Conservation (phyloP, 2,113 vertebrate species). For the Vulpes ferrilata region DNA sequence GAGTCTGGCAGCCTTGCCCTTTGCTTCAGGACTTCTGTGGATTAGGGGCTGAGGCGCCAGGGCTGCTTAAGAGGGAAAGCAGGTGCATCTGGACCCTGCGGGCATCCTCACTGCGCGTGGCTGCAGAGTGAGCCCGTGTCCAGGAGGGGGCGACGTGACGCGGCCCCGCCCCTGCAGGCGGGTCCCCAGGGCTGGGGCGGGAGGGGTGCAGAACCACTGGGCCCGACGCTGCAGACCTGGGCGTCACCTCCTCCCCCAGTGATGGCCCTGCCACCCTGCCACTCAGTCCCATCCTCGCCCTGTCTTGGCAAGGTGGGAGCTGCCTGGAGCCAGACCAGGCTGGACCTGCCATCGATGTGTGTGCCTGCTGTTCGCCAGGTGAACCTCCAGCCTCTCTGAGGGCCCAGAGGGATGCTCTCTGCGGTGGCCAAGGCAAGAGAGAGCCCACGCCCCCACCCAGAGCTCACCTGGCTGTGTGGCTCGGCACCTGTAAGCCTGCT, state of each 20-base stretch:
- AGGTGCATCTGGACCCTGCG: accelerated
- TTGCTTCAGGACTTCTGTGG: accelerated
- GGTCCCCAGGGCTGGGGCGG: background rate
- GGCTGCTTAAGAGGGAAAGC: background rate
- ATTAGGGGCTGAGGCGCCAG: background rate
- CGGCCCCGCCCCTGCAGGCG: accelerated
- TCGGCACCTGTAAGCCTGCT: accelerated
- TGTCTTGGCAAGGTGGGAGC: accelerated
- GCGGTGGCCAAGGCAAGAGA: accelerated
- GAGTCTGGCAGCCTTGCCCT: background rate
- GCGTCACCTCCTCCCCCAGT: accelerated
- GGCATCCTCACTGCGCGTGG: accelerated
- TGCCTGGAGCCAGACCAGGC: background rate
- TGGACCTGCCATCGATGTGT: too few species aligned
- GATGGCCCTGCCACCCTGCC: background rate
- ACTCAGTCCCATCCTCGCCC: background rate
- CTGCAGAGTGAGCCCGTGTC: background rate
- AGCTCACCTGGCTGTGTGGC: accelerated
- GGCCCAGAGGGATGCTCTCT: background rate
- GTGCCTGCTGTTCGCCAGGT: too few species aligned
- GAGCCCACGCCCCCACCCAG: accelerated
- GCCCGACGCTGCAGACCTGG: background rate
- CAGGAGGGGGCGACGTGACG: background rate
- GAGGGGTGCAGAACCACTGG: background rate
- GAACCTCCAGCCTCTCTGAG: background rate